Conservation (phyloP, 2,797 vertebrate species). For the Diplodus puntazzo region DNA sequence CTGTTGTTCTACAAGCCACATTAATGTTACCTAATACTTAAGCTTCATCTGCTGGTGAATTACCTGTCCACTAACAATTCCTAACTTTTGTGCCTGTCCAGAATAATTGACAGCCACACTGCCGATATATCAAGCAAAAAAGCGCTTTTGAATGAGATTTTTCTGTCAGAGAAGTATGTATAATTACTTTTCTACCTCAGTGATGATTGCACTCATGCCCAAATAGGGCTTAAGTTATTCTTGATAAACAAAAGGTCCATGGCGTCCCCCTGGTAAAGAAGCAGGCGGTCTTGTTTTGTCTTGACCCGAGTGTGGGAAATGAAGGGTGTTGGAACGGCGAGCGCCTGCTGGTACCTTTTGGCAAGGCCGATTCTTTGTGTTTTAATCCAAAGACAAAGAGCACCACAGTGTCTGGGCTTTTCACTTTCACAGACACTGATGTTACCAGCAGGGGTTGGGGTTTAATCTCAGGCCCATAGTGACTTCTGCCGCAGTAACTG, state of each 20-base stretch:
- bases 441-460: slow-evolving; percentile 72
- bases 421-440: slow-evolving; percentile 71
- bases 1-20: slow-evolving; percentile 22
- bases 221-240: slow-evolving; percentile 44
- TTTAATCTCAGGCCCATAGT: slow-evolving; percentile 77
- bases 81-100: slow-evolving; percentile 13
- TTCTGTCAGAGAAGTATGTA: slow-evolving; percentile 39
- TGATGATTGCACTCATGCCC: slow-evolving; percentile 31
- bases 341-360: slow-evolving; percentile 65
- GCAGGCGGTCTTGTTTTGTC: slow-evolving; percentile 51
- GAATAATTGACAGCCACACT: slow-evolving; percentile 24
- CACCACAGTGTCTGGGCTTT: slow-evolving; percentile 75
- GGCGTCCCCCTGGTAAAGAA: slow-evolving; percentile 46
- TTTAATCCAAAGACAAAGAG: slow-evolving; percentile 85
- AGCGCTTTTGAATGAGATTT: slow-evolving; percentile 24
- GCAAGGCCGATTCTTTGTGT: slow-evolving; percentile 49
- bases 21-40: slow-evolving; percentile 21
- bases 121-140: slow-evolving; percentile 21
- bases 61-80: neutral
- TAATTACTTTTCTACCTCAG: slow-evolving; percentile 51
- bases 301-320: slow-evolving; percentile 60
- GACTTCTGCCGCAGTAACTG: slow-evolving; percentile 72
- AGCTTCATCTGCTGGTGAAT: slow-evolving; percentile 21
- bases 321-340: slow-evolving; percentile 55
- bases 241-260: slow-evolving; percentile 57